phyloP scores from a whole-genome alignment of 2,888 invertebrate species.

The Parthenolecanium corni region DNA sequence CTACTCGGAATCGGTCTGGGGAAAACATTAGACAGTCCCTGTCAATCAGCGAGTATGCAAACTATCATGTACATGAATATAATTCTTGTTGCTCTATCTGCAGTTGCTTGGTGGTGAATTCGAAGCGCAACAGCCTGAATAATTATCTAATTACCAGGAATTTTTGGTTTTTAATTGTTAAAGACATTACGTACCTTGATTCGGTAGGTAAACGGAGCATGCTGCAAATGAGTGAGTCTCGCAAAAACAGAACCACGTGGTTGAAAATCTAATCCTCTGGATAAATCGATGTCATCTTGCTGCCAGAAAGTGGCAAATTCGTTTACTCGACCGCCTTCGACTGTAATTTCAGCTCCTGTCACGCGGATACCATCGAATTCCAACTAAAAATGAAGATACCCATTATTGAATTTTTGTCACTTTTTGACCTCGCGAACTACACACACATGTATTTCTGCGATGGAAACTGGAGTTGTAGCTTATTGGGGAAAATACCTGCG shows the following conservation, averaged over 20 bases:
- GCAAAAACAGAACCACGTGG: conserved; percentile 56
- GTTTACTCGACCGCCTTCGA: conserved; percentile 47
- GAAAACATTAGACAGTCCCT: too few species aligned
- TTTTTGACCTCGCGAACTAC: too few species aligned
- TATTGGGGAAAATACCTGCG: not conserved
- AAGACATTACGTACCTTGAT: conserved; percentile 43
- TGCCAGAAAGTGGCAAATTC: conserved; percentile 62
- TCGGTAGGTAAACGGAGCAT: conserved; percentile 54
- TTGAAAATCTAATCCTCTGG: conserved; percentile 70
- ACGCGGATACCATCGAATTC: conserved; percentile 53
- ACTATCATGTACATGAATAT: too few species aligned
- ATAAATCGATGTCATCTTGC: conserved; percentile 62
- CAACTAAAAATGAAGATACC: conserved; percentile 42
- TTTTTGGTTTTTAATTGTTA: too few species aligned
- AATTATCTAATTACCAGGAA: too few species aligned
- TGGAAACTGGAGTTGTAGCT: not conserved
- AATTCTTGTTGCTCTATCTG: too few species aligned
- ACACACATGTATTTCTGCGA: too few species aligned
- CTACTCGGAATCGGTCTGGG: too few species aligned
- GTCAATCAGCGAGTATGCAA: too few species aligned
- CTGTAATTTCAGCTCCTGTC: conserved; percentile 44
- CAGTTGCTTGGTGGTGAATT: too few species aligned
- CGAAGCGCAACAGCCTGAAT: too few species aligned
- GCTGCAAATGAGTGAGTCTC: conserved; percentile 65
- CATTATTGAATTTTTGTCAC: not conserved